Conservation (phyloP, 2,797 vertebrate genomes). For the Paratrypauchen microcephalus region DNA sequence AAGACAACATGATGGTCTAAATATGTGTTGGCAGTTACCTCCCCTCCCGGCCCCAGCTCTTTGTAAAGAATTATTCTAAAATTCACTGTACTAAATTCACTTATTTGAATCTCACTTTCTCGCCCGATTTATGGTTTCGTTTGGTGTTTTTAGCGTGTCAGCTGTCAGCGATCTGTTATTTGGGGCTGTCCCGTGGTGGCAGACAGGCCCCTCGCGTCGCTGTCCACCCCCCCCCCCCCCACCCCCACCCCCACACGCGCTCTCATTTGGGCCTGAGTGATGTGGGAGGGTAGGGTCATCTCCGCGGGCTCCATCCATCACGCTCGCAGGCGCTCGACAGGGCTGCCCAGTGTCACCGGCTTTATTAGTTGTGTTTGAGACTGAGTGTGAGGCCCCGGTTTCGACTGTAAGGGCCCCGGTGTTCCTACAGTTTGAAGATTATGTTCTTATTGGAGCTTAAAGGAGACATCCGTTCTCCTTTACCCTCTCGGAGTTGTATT, state of each 20-base stretch:
- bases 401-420: conserved; percentile 42
- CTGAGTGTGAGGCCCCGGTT: conserved; percentile 47
- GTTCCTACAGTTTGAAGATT: background rate
- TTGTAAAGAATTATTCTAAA: too few species aligned
- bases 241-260: conserved; percentile 48
- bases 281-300: conserved; percentile 63
- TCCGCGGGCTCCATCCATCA: conserved; percentile 73
- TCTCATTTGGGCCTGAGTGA: conserved; percentile 64
- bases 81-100: background rate
- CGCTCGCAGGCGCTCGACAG: conserved; percentile 41
- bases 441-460: background rate
- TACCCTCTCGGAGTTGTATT: too few species aligned
- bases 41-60: too few species aligned
- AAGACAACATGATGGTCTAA: too few species aligned
- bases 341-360: conserved; percentile 72
- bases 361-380: conserved; percentile 67
- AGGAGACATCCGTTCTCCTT: too few species aligned
- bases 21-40: too few species aligned
- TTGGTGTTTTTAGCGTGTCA: conserved; percentile 6
- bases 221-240: conserved; percentile 53
- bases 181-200: conserved; percentile 45
- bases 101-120: background rate
- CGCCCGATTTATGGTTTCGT: background rate
- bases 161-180: conserved; percentile 52
- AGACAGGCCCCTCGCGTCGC: conserved; percentile 56